phyloP scores from a whole-genome alignment of 2,797 vertebrate species.

The Anomalospiza imberbis region DNA sequence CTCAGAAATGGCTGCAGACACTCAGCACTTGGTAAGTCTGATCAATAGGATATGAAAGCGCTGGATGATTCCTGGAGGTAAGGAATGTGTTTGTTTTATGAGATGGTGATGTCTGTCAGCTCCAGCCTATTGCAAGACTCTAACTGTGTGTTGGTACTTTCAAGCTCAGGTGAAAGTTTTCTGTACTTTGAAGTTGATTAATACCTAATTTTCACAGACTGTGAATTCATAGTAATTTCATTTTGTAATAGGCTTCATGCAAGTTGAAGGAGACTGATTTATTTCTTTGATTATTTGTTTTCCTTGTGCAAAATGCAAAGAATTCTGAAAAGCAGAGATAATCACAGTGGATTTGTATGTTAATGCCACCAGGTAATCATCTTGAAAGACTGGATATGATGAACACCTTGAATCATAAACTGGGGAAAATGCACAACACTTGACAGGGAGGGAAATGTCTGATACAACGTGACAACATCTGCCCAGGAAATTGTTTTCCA shows the following conservation, averaged over 20 bases:
- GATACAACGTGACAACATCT: constrained; percentile 59
- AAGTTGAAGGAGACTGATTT: constrained; percentile 49
- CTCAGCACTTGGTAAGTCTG: background rate
- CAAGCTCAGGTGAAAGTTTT: constrained; percentile 23
- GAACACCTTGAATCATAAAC: constrained; percentile 59
- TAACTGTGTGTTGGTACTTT: background rate
- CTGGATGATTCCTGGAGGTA: background rate
- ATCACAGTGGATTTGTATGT: constrained; percentile 65
- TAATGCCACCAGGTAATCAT: constrained; percentile 64
- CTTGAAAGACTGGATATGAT: constrained; percentile 52
- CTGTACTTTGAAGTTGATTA: constrained; percentile 42
- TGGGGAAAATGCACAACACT: constrained; percentile 36
- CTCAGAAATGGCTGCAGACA: background rate
- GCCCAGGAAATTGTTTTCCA: constrained; percentile 67
- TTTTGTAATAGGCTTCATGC: background rate
- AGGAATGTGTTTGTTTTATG: background rate
- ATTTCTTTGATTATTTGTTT: constrained; percentile 46
- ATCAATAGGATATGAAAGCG: background rate
- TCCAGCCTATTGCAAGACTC: background rate
- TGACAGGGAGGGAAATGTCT: constrained; percentile 40
- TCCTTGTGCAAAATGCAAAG: background rate
- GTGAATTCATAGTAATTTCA: constrained; percentile 5
- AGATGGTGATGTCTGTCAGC: background rate
- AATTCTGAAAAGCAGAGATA: constrained; percentile 42
- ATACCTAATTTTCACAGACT: constrained; percentile 50